Evolutionary conservation across 2,113 vertebrate species (phyloP).

Genomic region (Vireo altiloquus): DNA sequence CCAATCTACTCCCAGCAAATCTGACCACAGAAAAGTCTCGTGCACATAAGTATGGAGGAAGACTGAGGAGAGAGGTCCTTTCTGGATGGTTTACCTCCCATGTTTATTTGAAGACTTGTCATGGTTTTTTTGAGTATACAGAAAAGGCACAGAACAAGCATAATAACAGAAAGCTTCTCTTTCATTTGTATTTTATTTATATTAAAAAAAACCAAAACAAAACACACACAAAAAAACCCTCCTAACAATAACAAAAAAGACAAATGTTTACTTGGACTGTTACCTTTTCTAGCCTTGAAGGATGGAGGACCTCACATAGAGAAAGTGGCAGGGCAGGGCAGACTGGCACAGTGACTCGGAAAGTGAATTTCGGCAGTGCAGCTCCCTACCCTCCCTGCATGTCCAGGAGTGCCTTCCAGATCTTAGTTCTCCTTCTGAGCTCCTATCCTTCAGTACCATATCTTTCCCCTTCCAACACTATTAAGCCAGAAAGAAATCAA

Average conservation of each 20-base stretch:
- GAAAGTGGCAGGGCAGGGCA: not conserved
- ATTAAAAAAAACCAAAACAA: not conserved
- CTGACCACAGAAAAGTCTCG: not conserved
- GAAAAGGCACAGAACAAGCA: not conserved
- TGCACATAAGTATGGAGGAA: rapidly evolving
- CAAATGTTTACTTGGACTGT: not conserved
- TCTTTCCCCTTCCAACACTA: not conserved
- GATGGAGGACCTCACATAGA: not conserved
- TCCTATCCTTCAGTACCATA: not conserved
- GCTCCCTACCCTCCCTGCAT: not conserved
- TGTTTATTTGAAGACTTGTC: not conserved
- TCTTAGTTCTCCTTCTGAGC: not conserved
- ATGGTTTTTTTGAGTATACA: not conserved
- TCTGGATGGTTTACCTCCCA: not conserved
- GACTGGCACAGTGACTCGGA: not conserved
- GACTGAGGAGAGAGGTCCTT: not conserved
- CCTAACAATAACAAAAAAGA: not conserved
- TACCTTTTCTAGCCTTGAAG: not conserved
- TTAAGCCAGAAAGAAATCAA: not conserved
- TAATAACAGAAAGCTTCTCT: not conserved
- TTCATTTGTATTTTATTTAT: not conserved
- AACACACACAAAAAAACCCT: not conserved
- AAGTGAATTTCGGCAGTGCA: not conserved
- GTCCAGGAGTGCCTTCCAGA: not conserved
- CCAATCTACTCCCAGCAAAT: not conserved